Conservation (phyloP, 2,113 vertebrate genomes). For the Myotis lucifugus region DNA sequence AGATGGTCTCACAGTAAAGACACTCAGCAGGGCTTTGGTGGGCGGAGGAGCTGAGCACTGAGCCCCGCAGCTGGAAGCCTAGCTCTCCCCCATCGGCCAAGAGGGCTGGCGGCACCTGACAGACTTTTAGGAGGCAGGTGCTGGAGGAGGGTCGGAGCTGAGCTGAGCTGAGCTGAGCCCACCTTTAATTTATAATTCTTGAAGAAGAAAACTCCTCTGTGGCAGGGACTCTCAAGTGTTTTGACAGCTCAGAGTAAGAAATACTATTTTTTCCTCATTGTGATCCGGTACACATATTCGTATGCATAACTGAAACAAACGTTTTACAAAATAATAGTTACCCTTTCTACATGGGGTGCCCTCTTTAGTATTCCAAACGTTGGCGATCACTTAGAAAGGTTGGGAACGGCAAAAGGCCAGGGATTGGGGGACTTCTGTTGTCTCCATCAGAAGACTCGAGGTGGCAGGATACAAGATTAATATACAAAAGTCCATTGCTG, state of each 20-base stretch:
- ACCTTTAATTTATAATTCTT: not conserved
- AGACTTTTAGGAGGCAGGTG: not conserved
- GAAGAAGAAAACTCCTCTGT: not conserved
- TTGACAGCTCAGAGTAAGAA: not conserved
- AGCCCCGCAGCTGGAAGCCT: not conserved
- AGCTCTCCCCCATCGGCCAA: not conserved
- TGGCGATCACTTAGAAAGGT: not conserved
- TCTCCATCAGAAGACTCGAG: not conserved
- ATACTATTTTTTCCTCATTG: not conserved
- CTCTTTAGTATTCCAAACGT: not conserved
- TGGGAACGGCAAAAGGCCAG: not conserved
- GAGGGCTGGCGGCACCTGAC: not conserved
- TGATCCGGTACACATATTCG: not conserved
- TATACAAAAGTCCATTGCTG: not conserved
- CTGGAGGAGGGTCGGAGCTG: not conserved
- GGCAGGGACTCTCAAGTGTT: not conserved
- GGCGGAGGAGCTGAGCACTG: not conserved
- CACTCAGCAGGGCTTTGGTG: not conserved
- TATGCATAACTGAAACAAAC: not conserved
- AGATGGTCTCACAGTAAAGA: not conserved
- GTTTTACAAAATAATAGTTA: not conserved
- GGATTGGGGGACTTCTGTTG: not conserved
- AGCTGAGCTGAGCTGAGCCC: accelerated
- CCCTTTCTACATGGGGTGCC: not conserved
- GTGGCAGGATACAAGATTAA: not conserved